Percentiles rank a stretch among this genome's conserved stretches.
Evolutionary conservation across 2,113 vertebrate species (phyloP).

Genomic region (Rafetus swinhoei): DNA sequence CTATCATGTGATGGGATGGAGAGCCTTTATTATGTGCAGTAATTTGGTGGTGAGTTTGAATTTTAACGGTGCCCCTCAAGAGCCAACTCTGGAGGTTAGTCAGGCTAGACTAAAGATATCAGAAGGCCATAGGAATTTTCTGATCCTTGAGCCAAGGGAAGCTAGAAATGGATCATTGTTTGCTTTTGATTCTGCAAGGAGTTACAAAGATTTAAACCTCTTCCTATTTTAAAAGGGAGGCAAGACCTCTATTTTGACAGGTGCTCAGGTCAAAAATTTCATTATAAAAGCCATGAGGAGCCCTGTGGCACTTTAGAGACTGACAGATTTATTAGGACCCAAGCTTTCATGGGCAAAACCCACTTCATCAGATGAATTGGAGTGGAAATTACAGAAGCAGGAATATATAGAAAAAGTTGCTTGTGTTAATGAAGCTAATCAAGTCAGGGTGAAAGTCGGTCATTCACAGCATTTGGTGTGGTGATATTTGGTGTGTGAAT

Average conservation of each 20-base stretch:
- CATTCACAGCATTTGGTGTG: too few species aligned
- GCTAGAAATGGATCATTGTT: neutral
- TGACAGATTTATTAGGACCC: too few species aligned
- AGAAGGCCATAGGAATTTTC: neutral
- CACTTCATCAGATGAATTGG: too few species aligned
- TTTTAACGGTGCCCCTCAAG: neutral
- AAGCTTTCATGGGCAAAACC: too few species aligned
- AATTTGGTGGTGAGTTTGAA: neutral
- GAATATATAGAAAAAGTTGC: too few species aligned
- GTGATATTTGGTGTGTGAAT: too few species aligned
- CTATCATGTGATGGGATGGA: neutral
- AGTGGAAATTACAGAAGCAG: too few species aligned
- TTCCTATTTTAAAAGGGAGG: neutral
- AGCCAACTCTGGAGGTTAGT: neutral
- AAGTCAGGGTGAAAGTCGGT: too few species aligned
- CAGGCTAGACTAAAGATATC: neutral
- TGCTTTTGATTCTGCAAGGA: neutral
- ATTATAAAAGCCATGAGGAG: neutral
- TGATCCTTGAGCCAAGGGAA: neutral
- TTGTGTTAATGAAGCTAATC: too few species aligned
- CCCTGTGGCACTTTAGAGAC: too few species aligned
- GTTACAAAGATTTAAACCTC: slow-evolving; percentile 11
- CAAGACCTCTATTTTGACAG: neutral
- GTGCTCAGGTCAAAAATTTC: neutral
- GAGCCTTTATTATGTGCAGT: neutral